These are phyloP conservation scores for Tyrophagus putrescentiae DNA, from an alignment of 1,140 invertebrate species.

Conservation along the genomic window DNA sequence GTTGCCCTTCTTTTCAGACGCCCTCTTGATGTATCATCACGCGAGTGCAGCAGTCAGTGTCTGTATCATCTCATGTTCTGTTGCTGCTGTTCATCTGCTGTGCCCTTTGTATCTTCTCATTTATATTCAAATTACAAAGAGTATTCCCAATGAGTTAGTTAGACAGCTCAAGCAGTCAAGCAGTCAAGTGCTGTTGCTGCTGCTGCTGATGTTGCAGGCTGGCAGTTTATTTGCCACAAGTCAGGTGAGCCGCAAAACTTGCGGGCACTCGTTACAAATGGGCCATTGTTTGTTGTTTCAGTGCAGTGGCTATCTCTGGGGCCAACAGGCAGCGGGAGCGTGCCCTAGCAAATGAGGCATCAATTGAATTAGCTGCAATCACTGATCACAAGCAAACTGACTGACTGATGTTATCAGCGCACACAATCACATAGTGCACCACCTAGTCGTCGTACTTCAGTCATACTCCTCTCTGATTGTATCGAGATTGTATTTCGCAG, in stretches of 20 bases:
- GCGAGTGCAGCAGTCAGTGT: not conserved
- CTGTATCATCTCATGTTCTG: not conserved
- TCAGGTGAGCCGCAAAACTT: not conserved
- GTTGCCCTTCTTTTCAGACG: too few species aligned
- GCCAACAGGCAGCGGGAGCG: not conserved
- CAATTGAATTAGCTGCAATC: slow-evolving; percentile 16
- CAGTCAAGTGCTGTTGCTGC: too few species aligned
- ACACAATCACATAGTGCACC: too few species aligned
- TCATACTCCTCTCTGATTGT: not conserved
- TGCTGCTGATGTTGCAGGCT: not conserved
- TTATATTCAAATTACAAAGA: slow-evolving; percentile 14
- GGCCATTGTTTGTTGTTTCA: slow-evolving; percentile 10
- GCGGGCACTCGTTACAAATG: not conserved
- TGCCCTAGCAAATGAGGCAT: not conserved
- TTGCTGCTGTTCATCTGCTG: too few species aligned
- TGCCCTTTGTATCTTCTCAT: too few species aligned
- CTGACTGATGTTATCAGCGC: not conserved
- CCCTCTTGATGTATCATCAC: slow-evolving; percentile 15
- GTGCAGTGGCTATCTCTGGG: too few species aligned
- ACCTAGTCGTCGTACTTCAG: too few species aligned
- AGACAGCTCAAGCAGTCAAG: too few species aligned
- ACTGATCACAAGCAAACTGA: too few species aligned
- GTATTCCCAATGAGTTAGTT: too few species aligned
- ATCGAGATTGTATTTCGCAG: not conserved
- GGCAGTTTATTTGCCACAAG: not conserved